Base-by-base conservation (phyloP, 2,113 vertebrate genomes). In the Paracanthobrama guichenoti region DNA sequence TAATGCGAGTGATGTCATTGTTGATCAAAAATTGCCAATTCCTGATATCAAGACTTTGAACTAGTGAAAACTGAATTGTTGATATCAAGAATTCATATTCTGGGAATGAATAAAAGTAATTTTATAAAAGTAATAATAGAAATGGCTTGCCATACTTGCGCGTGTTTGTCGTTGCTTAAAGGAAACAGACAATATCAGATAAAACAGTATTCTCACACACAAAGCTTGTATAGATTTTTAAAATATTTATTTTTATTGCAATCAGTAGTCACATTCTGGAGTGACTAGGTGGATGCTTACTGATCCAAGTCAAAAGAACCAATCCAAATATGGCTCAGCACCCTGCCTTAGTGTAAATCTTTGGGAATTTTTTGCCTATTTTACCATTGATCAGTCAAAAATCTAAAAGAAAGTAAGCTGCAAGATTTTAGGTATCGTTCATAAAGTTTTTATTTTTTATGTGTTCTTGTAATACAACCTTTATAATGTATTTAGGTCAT, bases 401-500 rank as follows among this genome's bases (percentile, higher is more conserved):
- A 44, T 24, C 5, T 42, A 35, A 42, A 35, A 42, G 10, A 2
- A 71, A n/a, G 22, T 10, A 71, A n/a, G 20, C 20, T 1, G 42
- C 13, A 24, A 72, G 42, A 26, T 48, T 24, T 73, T 2, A 46
- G 12, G 42, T 46, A 24, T 46, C 2, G 13, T 24, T 72, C 5
- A 44, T 44, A 72, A 24, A 72, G 39, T 72, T 35, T 44, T 24
- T 42, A 12, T 42, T 42, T 69, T 71, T 42, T 3, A 73, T 14
- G 11, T 24, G 42, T 48, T 26, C 48, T 28, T 59, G 66, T 71
- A 55, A 81, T 18, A 24, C 14, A 71, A 42, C 28, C 66, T 82
- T 69, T 8, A 22, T 50, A 3, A 80, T 67, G 79, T 57, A 71
- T 57, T 57, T 71, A 71, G 66, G 80, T 35, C 48, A 82, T 42